Evolutionary conservation across 2,797 vertebrate species (phyloP), one percentile per base, ranked within the genome.

Genomic region (Adelosebastes latens): DNA sequence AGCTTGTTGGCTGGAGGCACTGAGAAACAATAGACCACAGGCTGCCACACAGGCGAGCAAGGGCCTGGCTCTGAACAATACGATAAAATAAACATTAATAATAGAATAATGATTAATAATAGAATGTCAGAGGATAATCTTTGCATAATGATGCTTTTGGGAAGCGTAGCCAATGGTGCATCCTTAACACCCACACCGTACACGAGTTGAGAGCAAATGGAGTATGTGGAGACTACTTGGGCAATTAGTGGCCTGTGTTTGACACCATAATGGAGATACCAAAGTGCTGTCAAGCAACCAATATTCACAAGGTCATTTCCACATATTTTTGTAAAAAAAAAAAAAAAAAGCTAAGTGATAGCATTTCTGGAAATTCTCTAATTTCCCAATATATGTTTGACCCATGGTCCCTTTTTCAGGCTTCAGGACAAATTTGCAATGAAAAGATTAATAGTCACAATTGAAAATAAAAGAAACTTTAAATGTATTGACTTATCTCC

Each of bases 1-100:
- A 95, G 93, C 93, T 93, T 93, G 82, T 86, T 77, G 25, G 82
- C 92, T 93, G 90, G 89, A 93, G 86, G 86, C 82, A 91, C 85
- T 89, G 82, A 83, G 81, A 88, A 90, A 87, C 24, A 77, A 64
- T 1, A 69, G 61, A 74, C 65, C 72, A 66, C 39, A 39, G 27
- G 29, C 64, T 83, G 65, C 59, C 16, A 34, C 22, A 13, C 2
- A 2, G 70, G 86, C 27, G 75, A 75, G 25, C 56, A 61, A 64
- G 7, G 67, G 42, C 59, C 67, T 52, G 39, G 66, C 67, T 75
- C 27, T 59, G 39, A 58, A 86, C 72, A 24, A 72, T 10, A 77
- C 5, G 13, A 63, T 39, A 39, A 66, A 81, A 86, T 3, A 27
- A 76, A 67, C 39, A 42, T 42, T 42, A 42, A 42, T 42, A 1